A percentile compares a stretch with the other conserved stretches of the same genome.
phyloP scores from a whole-genome alignment of 1,140 invertebrate genomes.

The Rhagoletis pomonella region DNA sequence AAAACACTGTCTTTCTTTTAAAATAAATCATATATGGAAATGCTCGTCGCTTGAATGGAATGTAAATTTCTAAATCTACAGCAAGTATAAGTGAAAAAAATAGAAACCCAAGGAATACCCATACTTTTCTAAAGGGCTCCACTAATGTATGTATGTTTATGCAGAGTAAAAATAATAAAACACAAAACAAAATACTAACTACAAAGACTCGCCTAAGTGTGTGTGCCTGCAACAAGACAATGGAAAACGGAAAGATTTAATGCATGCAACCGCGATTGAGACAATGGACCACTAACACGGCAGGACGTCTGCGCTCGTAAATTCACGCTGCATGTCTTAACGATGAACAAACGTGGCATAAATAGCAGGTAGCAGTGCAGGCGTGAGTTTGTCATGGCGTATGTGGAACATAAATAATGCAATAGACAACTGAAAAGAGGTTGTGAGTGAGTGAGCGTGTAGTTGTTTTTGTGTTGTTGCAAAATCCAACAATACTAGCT shows the following conservation, averaged over 20 bases:
- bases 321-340: slow-evolving; percentile 21
- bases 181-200: not conserved
- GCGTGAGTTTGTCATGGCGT: slow-evolving; percentile 4
- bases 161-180: not conserved
- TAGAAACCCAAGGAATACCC: not conserved
- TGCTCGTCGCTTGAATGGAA: not conserved
- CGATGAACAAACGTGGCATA: not conserved
- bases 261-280: slow-evolving; percentile 41
- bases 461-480: not conserved
- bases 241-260: slow-evolving; percentile 6
- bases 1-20: too few relatives aligned
- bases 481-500: not conserved
- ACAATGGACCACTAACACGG: slow-evolving; percentile 35
- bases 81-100: not conserved
- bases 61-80: not conserved
- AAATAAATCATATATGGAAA: slow-evolving; percentile 28
- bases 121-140: not conserved
- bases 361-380: not conserved
- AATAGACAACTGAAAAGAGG: not conserved
- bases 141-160: not conserved
- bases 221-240: not conserved
- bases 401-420: slow-evolving; percentile 48
- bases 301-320: not conserved
- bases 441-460: not conserved
- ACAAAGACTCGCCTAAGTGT: not conserved